These are phyloP conservation scores for Cerastis leucographa DNA, from an alignment of 2,888 invertebrate genomes.

Conservation along the genomic window DNA sequence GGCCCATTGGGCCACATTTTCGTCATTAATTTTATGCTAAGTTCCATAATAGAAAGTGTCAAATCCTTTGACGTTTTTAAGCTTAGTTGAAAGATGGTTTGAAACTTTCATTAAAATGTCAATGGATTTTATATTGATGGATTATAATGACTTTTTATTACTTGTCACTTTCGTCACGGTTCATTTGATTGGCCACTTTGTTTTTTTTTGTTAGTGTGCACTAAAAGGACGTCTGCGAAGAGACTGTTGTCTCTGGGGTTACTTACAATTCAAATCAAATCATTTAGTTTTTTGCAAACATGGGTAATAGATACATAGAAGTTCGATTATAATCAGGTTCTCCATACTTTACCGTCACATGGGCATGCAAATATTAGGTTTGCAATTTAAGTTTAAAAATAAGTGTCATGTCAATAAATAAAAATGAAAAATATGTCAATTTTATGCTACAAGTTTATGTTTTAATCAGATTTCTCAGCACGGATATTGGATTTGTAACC, in stretches of 20 bases:
- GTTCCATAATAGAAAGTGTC: conserved; percentile 44
- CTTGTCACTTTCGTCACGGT: conserved; percentile 19
- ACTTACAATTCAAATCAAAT: too few relatives aligned
- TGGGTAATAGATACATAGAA: too few relatives aligned
- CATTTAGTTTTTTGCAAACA: too few relatives aligned
- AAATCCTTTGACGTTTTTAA: conserved; percentile 19
- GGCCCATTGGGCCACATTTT: background rate
- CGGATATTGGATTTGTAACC: too few relatives aligned
- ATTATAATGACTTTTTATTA: conserved; percentile 32
- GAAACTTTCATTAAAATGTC: conserved; percentile 28
- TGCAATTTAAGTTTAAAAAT: too few relatives aligned
- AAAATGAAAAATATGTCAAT: too few relatives aligned
- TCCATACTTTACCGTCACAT: too few relatives aligned
- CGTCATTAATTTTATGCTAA: conserved; percentile 28
- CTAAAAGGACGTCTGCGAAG: background rate
- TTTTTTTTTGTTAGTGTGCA: conserved; percentile 13
- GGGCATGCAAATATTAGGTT: too few relatives aligned
- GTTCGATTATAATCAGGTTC: too few relatives aligned
- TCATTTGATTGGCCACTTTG: conserved; percentile 8
- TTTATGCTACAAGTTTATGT: too few relatives aligned
- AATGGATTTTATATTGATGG: conserved; percentile 38
- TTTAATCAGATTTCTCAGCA: too few relatives aligned
- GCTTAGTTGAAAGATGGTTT: conserved; percentile 9
- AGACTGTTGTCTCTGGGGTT: background rate
- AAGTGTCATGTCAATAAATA: too few relatives aligned